A percentile compares a stretch with the other conserved stretches of the same genome.
phyloP scores from a whole-genome alignment of 2,113 vertebrate genomes.

The Chaetops frenatus region DNA sequence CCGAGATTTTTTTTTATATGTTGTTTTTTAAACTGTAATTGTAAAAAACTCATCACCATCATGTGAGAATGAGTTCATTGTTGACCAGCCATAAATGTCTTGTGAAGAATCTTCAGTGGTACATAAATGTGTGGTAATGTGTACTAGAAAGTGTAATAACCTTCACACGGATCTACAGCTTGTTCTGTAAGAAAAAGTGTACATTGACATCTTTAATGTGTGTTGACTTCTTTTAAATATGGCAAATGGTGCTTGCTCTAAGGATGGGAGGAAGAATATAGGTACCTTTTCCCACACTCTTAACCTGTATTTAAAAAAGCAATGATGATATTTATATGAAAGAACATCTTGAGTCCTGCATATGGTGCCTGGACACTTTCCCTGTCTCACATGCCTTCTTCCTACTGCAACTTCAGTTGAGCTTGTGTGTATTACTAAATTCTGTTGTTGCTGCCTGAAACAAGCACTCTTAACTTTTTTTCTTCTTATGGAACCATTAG shows the following conservation, averaged over 20 bases:
- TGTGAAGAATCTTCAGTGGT: constrained; percentile 14
- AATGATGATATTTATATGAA: background rate
- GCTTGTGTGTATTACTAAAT: background rate
- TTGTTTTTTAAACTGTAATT: background rate
- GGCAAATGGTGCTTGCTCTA: background rate
- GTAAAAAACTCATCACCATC: background rate
- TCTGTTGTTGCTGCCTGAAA: background rate
- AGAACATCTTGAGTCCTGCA: background rate
- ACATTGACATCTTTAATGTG: background rate
- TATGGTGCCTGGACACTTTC: background rate
- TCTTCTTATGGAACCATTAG: background rate
- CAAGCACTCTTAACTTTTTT: background rate
- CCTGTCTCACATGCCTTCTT: background rate
- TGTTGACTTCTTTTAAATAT: constrained; percentile 1
- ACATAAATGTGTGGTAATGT: background rate
- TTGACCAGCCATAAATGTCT: background rate
- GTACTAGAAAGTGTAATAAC: background rate
- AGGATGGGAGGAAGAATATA: constrained; percentile 13
- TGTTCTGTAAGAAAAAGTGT: background rate
- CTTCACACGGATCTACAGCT: background rate
- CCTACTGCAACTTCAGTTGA: background rate
- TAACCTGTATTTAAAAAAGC: background rate
- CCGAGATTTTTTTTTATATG: background rate
- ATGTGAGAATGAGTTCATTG: background rate
- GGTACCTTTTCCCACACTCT: background rate